Conservation (phyloP, 2,888 invertebrate genomes). For the Neoaliturus tenellus region DNA sequence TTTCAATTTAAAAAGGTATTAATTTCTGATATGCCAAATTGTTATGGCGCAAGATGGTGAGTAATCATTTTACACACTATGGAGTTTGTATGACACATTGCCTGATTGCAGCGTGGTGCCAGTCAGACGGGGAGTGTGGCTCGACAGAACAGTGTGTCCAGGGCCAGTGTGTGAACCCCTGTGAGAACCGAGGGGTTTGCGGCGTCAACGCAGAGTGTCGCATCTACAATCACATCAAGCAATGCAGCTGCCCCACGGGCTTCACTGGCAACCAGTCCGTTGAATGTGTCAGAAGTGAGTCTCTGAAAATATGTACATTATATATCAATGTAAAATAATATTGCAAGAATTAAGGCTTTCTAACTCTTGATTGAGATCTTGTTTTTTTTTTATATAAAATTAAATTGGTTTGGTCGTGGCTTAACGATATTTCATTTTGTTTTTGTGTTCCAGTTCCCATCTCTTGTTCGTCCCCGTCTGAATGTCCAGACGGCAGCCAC, state of each 20-base stretch:
- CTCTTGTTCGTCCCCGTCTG: conserved; percentile 81
- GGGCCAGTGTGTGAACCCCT: conserved; percentile 90
- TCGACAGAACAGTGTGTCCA: conserved; percentile 86
- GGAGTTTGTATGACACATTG: too few species aligned
- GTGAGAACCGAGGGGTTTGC: conserved; percentile 84
- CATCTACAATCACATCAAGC: conserved; percentile 82
- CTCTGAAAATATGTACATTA: neutral
- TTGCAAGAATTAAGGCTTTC: too few species aligned
- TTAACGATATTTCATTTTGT: neutral
- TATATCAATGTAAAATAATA: neutral
- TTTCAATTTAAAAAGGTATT: too few species aligned
- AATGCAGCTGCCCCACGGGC: conserved; percentile 89
- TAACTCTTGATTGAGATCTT: too few species aligned
- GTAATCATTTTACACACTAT: too few species aligned
- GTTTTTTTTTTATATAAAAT: too few species aligned
- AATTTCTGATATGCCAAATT: too few species aligned
- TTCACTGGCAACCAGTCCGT: conserved; percentile 90
- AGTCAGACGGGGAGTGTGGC: conserved; percentile 87
- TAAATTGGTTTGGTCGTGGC: neutral
- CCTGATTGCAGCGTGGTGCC: conserved; percentile 80
- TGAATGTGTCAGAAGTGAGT: conserved; percentile 90
- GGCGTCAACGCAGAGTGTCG: conserved; percentile 89
- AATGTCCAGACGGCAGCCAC: conserved; percentile 82
- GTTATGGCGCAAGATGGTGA: too few species aligned
- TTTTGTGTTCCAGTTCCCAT: conserved; percentile 80